phyloP scores from a whole-genome alignment of 2,888 invertebrate genomes.

The Carterocephalus palaemon region DNA sequence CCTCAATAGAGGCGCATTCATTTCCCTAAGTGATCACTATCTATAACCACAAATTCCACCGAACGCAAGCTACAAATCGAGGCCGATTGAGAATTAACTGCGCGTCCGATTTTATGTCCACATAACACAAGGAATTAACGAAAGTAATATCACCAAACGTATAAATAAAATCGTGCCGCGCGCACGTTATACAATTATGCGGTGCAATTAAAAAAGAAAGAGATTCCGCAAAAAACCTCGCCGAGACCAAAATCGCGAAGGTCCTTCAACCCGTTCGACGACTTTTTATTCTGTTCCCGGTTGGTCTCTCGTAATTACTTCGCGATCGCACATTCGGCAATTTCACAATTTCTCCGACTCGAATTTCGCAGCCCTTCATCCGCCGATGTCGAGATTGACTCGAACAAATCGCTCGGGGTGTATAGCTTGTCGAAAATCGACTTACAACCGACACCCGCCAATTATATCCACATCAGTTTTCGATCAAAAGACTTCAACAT shows the following conservation, averaged over 20 bases:
- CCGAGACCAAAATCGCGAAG: constrained; percentile 29
- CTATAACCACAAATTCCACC: not conserved
- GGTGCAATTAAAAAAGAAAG: constrained; percentile 24
- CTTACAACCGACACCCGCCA: constrained; percentile 41
- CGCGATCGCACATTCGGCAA: constrained; percentile 31
- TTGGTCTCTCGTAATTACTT: constrained; percentile 30
- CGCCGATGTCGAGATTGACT: constrained; percentile 41
- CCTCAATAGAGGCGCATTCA: constrained; percentile 2
- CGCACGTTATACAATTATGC: constrained; percentile 21
- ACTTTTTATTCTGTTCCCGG: constrained; percentile 33
- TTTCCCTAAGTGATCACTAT: constrained; percentile 11
- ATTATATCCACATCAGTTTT: constrained; percentile 61
- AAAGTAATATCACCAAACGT: not conserved
- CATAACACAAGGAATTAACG: constrained; percentile 4
- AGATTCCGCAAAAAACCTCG: constrained; percentile 29
- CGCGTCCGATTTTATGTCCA: not conserved
- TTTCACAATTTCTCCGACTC: constrained; percentile 32
- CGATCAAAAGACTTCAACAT: constrained; percentile 43
- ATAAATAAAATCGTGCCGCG: not conserved
- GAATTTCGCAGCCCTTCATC: constrained; percentile 27
- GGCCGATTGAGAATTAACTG: constrained; percentile 5
- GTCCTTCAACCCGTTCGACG: constrained; percentile 31
- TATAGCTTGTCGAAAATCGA: constrained; percentile 48
- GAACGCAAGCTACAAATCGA: constrained; percentile 7
- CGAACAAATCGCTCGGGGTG: constrained; percentile 48